A percentile compares a stretch with the other conserved stretches of the same genome.
phyloP scores from a whole-genome alignment of 2,113 vertebrate species.

The Colossoma macropomum region DNA sequence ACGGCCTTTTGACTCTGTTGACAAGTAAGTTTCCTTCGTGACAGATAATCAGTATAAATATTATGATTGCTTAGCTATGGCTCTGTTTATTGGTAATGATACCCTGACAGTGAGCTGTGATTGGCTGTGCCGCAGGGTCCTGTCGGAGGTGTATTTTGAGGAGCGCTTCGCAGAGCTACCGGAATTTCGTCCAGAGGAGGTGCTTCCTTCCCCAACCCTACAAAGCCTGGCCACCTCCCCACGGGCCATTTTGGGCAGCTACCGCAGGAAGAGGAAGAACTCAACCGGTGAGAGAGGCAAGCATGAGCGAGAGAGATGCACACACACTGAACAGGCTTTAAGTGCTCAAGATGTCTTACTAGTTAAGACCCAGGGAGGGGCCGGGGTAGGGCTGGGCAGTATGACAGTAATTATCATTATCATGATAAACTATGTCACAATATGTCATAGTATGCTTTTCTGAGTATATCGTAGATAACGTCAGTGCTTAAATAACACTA shows the following conservation, averaged over 20 bases:
- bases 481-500: too few species aligned
- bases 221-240: slow-evolving; percentile 92
- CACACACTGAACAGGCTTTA: not conserved
- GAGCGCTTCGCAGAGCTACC: slow-evolving; percentile 92
- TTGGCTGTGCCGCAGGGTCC: slow-evolving; percentile 76
- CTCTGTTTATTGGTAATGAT: not conserved
- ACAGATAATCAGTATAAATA: not conserved
- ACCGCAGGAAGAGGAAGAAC: slow-evolving; percentile 91
- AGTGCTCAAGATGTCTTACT: too few species aligned
- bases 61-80: not conserved
- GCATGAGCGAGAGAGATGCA: not conserved
- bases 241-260: slow-evolving; percentile 90
- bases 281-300: slow-evolving; percentile 81
- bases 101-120: not conserved
- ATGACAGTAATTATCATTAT: too few species aligned
- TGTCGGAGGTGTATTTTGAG: slow-evolving; percentile 89
- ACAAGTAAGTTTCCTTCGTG: slow-evolving; percentile 84
- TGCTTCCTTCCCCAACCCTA: slow-evolving; percentile 89
- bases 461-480: too few species aligned
- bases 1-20: slow-evolving; percentile 92
- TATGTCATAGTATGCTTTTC: too few species aligned
- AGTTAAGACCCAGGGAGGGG: too few species aligned
- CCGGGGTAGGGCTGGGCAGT: too few species aligned
- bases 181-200: slow-evolving; percentile 90
- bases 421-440: too few species aligned